These are phyloP conservation scores for Eufriesea mexicana DNA, from an alignment of 1,140 invertebrate genomes.

Conservation along the genomic window DNA sequence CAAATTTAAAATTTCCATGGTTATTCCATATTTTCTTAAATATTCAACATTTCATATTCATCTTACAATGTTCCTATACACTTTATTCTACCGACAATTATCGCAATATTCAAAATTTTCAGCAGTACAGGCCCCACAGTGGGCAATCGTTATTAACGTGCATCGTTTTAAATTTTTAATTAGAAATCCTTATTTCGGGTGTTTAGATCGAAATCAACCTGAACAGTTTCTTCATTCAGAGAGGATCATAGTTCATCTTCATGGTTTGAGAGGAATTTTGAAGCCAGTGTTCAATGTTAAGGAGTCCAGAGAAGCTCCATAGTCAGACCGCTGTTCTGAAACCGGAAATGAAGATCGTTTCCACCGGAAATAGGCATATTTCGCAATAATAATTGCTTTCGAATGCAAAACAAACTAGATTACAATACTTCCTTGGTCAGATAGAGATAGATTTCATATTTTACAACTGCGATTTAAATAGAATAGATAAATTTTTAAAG, in stretches of 20 bases:
- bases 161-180: not conserved
- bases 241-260: not conserved
- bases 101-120: not conserved
- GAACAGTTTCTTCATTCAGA: no score
- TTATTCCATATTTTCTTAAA: not conserved
- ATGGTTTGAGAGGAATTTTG: not conserved
- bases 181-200: not conserved
- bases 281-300: not conserved
- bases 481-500: no score
- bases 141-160: not conserved
- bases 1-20: not conserved
- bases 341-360: slow-evolving; percentile 11
- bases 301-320: slow-evolving; percentile 20
- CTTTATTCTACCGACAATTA: not conserved
- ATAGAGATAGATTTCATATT: no score
- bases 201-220: not conserved
- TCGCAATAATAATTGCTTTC: not conserved
- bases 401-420: not conserved
- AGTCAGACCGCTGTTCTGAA: slow-evolving; percentile 70
- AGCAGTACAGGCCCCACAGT: not conserved
- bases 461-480: no score
- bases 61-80: not conserved
- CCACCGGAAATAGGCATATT: not conserved
- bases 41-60: not conserved
- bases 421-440: not conserved